Base-by-base conservation (phyloP, 2,888 invertebrate genomes). In the Tineola bisselliella region DNA sequence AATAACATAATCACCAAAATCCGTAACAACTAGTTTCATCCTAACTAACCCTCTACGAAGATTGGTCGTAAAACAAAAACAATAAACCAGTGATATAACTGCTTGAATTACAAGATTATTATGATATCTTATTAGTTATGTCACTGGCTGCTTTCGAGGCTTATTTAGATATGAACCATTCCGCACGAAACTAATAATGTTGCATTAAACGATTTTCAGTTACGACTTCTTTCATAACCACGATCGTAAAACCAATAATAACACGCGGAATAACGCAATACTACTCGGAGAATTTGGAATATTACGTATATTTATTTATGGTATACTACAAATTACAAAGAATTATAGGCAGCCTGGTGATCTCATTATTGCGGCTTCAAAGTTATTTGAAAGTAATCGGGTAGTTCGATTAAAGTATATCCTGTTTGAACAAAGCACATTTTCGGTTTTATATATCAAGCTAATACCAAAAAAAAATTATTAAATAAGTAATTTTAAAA, bases 61-160 rank as follows among this genome's bases (percentile, higher is more conserved):
- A 66, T 65, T 62, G 63, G 62, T 64, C 66, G 63, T 67, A 65
- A 68, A 67, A 62, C 61, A 48, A 54, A 59, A 61, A 66, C 64
- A 65, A 65, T 67, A 67, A 69, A 67, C 62, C 65, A 63, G 62
- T 65, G 66, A 13, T 44, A 44, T 60, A 60, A 60, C 33, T 44
- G 43, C 5, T 48, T 48, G 19, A 30, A 48, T 44, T 44, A 60
- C 60, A 25, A 44, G 44, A 31, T 48, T 48, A 48, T 48, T 48
- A 48, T 48, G 48, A 48, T n/a, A 33, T 58, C 33, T 58, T 58
- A 58, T 58, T 58, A 58, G 58, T 58, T 33, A 58, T 58, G 15
- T 19, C 19, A 33, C 19, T 58, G 33, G 19, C 25, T 15, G 58
- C 4, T 31, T 33, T 33, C 15, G 15, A 33, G 33, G 58, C 58